Base-by-base conservation (phyloP, 35 echinoderm and acorn worm genomes). In the Ophiothrix spiculata region DNA sequence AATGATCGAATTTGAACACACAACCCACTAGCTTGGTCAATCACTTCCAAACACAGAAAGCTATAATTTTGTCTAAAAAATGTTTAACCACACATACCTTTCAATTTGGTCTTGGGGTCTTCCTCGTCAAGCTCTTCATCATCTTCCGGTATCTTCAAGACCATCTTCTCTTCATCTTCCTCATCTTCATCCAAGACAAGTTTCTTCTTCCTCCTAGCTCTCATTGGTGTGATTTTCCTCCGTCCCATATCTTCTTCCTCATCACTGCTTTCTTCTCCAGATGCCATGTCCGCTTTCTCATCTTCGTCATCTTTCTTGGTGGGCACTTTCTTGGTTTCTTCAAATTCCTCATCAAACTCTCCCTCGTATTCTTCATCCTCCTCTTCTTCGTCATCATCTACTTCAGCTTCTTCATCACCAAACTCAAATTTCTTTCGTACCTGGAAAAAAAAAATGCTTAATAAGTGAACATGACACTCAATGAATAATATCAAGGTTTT, bases 131-230 rank as follows among this genome's bases (percentile, higher is more conserved):
- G 49, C 69, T 25, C 32, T 25, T 64, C 42, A 54, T 60, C 63
- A 1, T 49, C 40, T 60, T 84, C 54, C 36, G 31, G 8, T 21
- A 37, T 94, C 84, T 31, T 84, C 76, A 32, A 31, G 37, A 78
- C 12, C 76, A 37, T 35, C 4, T 8, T 40, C 77, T 88, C 86
- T 6, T 64, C 79, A 28, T 93, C 91, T 8, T 94, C 92, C 1
- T 90, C 88, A 83, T 94, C 92, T 40, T 90, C 88, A 38, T 84
- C 89, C 29, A 94, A 49, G 39, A 90, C 23, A 1, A 81, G 38
- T 45, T 60, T 90, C 31, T 85, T 90, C 56, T 82, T 90, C 12
- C 33, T 82, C 25, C 40, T 75, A 42, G 32, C 39, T 40, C 60
- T 69, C 1, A 28, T 69, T 69, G 60, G 60, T 15, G 60, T 69